phyloP scores from a whole-genome alignment of 2,888 invertebrate genomes.

The Apotomis capreana region DNA sequence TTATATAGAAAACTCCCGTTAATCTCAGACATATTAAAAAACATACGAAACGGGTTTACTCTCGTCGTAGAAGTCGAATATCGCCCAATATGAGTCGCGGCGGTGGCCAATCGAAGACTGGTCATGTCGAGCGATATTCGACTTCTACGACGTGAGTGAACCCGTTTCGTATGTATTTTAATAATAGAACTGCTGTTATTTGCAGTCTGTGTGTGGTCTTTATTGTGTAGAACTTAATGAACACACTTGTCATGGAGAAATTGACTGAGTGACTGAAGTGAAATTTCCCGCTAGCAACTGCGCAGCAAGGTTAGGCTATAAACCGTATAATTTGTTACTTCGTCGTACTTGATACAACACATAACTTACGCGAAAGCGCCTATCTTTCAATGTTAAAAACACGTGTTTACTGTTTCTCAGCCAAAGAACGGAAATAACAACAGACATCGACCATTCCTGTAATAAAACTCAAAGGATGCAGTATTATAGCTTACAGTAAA shows the following conservation, averaged over 20 bases:
- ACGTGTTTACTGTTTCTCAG: constrained; percentile 28
- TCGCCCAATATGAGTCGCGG: too few species aligned
- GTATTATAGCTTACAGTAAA: constrained; percentile 37
- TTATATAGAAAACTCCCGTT: too few species aligned
- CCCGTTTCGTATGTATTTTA: too few species aligned
- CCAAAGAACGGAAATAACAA: constrained; percentile 36
- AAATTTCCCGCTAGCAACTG: not conserved
- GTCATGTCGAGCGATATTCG: too few species aligned
- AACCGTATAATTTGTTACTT: not conserved
- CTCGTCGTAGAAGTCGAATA: too few species aligned
- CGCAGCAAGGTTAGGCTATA: not conserved
- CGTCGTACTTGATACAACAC: not conserved
- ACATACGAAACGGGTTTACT: too few species aligned
- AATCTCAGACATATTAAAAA: too few species aligned
- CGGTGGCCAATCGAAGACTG: too few species aligned
- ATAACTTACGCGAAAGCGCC: constrained; percentile 17
- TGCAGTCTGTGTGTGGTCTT: too few species aligned
- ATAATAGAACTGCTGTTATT: too few species aligned
- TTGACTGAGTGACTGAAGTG: not conserved
- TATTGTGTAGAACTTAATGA: not conserved
- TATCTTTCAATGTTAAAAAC: constrained; percentile 12
- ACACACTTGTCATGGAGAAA: not conserved
- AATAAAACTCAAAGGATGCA: constrained; percentile 39
- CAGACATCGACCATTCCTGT: constrained; percentile 32
- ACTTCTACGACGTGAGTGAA: too few species aligned